Evolutionary conservation across 2,888 invertebrate species (phyloP), one percentile per base, ranked within the genome.

Genomic region (Myathropa florea): DNA sequence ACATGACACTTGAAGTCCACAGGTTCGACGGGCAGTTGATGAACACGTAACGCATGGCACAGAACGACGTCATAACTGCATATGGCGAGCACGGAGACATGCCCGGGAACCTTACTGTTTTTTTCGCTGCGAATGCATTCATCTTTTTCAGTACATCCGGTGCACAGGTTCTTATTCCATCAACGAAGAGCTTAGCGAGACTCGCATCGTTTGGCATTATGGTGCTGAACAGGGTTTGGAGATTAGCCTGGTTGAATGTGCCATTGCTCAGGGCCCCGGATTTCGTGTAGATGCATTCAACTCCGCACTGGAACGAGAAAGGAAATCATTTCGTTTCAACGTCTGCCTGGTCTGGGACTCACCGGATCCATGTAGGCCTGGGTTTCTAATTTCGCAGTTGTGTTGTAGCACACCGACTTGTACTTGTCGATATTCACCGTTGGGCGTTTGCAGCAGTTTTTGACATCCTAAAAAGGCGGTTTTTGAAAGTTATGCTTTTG

Each of bases 311-410:
- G 36, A 65, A 24, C 26, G 7, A 23, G 3, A 53, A n/a, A 4
- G 26, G 2, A 57, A 3, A 0, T n/a, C 0, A 18, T 28, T 14
- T 10, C 9, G 6, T 24, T 59, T 9, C 9, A n/a, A 4, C 0
- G 18, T n/a, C n/a, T n/a, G 14, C 14, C n/a, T 39, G n/a, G 10
- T 18, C 9, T 0, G 23, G 26, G 0, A 36, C 83, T 79, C 36
- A 83, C 83, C 7, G 79, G 83, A 70, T 79, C 70, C 59, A 79
- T 70, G n/a, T 70, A 79, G 4, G 68, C 33, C 12, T 57, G 46
- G 6, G 9, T 28, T 14, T 83, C 67, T 10, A n/a, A 7, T n/a
- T 6, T 9, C 2, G 61, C n/a, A 4, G 23, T 67, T 26, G 10
- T 12, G 21, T 59, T 79, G 33, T 46, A 70, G 12, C 83, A 83